phyloP scores from a whole-genome alignment of 2,797 vertebrate genomes.

The Sebastes matsubarae region DNA sequence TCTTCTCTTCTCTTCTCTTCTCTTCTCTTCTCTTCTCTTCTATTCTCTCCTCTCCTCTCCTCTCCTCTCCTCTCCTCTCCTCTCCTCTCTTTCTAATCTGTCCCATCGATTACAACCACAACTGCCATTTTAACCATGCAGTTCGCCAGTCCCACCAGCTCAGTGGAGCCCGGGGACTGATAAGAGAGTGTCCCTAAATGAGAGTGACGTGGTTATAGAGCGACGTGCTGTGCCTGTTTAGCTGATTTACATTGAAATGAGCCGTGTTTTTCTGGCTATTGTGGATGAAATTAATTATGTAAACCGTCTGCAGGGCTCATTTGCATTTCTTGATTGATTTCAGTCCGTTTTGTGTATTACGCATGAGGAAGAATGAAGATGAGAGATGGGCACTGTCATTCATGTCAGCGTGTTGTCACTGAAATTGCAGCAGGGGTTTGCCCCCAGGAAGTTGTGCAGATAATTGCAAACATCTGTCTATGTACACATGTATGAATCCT shows the following conservation, averaged over 20 bases:
- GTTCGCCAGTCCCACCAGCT: not conserved
- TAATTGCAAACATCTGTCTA: constrained; percentile 62
- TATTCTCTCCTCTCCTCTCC: not conserved
- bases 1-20: not conserved
- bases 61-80: not conserved
- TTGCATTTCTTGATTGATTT: constrained; percentile 78
- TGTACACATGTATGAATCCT: constrained; percentile 22
- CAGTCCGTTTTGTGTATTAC: constrained; percentile 23
- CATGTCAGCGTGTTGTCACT: constrained; percentile 39
- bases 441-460: constrained; percentile 40
- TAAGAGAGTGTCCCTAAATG: constrained; percentile 29
- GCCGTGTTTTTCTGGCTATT: constrained; percentile 50
- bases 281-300: constrained; percentile 69
- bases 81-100: not conserved
- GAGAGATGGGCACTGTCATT: constrained; percentile 53
- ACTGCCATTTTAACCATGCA: not conserved
- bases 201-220: constrained; percentile 19
- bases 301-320: constrained; percentile 57
- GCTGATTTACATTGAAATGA: constrained; percentile 62
- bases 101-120: not conserved
- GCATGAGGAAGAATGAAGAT: constrained; percentile 39
- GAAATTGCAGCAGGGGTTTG: constrained; percentile 33
- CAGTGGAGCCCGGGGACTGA: constrained; percentile 4
- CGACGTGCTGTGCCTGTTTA: constrained; percentile 29
- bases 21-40: not conserved